phyloP scores from a whole-genome alignment of 23 tunicate genomes.

The Corella eumyota region DNA sequence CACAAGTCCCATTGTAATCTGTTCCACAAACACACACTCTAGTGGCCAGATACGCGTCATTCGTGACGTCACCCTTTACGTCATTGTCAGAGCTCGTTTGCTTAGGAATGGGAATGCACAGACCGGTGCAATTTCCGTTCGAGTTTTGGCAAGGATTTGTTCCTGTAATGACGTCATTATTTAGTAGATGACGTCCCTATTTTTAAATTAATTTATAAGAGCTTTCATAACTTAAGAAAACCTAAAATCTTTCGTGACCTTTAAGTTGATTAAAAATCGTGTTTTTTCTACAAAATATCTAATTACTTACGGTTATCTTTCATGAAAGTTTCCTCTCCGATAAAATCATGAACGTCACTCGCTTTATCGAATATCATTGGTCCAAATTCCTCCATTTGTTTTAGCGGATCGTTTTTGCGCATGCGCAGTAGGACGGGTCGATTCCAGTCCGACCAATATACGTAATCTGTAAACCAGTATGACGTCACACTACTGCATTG shows the following conservation, averaged over 20 bases:
- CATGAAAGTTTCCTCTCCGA: neutral
- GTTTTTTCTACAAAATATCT: too few species aligned
- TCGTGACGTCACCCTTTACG: neutral
- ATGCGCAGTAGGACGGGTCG: slow-evolving; percentile 16
- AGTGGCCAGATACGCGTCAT: slow-evolving; percentile 2
- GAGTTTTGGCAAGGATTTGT: slow-evolving; percentile 36
- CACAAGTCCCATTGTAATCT: slow-evolving; percentile 27
- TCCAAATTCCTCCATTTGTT: slow-evolving; percentile 36
- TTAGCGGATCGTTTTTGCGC: slow-evolving; percentile 1
- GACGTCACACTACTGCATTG: neutral
- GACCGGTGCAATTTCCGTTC: slow-evolving; percentile 54
- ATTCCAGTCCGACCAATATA: slow-evolving; percentile 77
- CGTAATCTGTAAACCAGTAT: slow-evolving; percentile 17
- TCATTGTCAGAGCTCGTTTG: neutral
- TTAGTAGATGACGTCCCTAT: too few species aligned
- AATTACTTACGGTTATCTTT: neutral
- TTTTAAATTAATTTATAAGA: neutral
- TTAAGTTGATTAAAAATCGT: neutral
- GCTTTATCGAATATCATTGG: slow-evolving; percentile 54
- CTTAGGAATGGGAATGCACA: slow-evolving; percentile 57
- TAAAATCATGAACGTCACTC: slow-evolving; percentile 39
- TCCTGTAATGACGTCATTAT: slow-evolving; percentile 12
- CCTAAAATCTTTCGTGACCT: neutral
- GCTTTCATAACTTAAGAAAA: neutral
- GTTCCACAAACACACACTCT: slow-evolving; percentile 57